Conservation (phyloP, 2,113 vertebrate genomes). For the cat (Felis catus) region F.catus_Fca126_mat1.0 CM031417.1:39039501-39040000, state of each 20-base stretch:
- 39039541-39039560: background rate
- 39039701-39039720: background rate
- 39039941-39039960: background rate
- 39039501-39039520: no score
- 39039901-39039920: background rate
- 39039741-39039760: background rate
- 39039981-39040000: background rate
- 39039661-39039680: background rate
- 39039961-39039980: background rate
- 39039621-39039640: background rate
- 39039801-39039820: background rate
- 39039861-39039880: background rate
- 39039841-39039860: background rate
- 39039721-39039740: background rate
- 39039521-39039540: no score
- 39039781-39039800: background rate
- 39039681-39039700: background rate
- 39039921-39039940: background rate
- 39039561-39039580: background rate
- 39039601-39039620: background rate
- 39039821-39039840: background rate
- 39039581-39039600: rapidly evolving
- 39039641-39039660: background rate
- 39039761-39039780: background rate
- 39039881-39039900: background rate